phyloP scores from a whole-genome alignment of 2,888 invertebrate species.

The Meta bourneti region DNA sequence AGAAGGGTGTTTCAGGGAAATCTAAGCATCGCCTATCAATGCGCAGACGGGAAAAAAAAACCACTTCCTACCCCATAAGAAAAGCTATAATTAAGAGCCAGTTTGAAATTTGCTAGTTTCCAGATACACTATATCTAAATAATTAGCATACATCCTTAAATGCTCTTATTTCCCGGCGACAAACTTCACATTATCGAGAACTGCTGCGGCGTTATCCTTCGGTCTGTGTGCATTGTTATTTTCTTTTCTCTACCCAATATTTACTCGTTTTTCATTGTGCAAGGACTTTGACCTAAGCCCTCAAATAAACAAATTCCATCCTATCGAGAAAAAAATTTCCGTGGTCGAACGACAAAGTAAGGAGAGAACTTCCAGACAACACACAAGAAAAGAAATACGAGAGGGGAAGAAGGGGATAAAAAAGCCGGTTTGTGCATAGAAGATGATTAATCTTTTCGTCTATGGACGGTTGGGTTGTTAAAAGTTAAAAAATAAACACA shows the following conservation, averaged over 20 bases:
- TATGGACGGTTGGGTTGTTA: conserved; percentile 16
- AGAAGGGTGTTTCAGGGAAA: no score
- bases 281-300: conserved; percentile 48
- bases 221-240: background rate
- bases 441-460: conserved; percentile 48
- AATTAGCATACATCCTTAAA: no score
- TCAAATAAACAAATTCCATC: conserved; percentile 32
- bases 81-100: no score
- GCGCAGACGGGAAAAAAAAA: no score
- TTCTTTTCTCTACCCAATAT: conserved; percentile 15
- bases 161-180: background rate
- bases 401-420: background rate
- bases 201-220: no score
- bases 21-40: no score
- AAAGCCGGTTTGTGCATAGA: conserved; percentile 48
- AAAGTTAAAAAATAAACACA: conserved; percentile 7
- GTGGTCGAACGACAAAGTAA: conserved; percentile 16
- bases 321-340: conserved; percentile 34
- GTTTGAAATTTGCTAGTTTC: no score
- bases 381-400: conserved; percentile 23
- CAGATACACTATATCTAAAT: no score
- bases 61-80: no score
- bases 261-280: conserved; percentile 30
- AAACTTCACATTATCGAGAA: background rate
- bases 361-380: conserved; percentile 11